Conservation (phyloP, 2,797 vertebrate genomes). For the Amphiprion clarkii region DNA sequence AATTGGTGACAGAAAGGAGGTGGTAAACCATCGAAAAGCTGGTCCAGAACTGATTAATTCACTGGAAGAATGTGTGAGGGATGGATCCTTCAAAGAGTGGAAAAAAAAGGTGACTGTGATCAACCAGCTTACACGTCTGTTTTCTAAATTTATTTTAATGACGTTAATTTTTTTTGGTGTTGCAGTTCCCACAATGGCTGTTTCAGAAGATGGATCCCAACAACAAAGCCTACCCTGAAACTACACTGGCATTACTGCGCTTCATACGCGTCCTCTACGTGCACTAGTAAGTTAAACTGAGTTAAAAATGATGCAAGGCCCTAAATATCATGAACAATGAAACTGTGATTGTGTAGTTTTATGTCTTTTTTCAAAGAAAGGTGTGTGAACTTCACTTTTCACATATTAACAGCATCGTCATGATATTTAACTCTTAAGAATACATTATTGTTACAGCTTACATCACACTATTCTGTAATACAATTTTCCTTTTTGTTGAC, state of each 20-base stretch:
- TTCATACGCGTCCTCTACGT: constrained; percentile 70
- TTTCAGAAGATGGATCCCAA: constrained; percentile 55
- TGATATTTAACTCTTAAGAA: too few species aligned
- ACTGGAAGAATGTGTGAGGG: constrained; percentile 32
- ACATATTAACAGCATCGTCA: too few species aligned
- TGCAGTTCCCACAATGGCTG: constrained; percentile 64
- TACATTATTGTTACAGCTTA: too few species aligned
- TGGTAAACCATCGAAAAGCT: constrained; percentile 32
- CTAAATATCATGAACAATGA: too few species aligned
- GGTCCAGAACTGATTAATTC: constrained; percentile 38
- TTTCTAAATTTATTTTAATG: background rate
- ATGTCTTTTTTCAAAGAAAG: too few species aligned
- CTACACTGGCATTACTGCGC: constrained; percentile 68
- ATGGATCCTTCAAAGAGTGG: constrained; percentile 65
- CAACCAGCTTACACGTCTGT: fast-evolving
- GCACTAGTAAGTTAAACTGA: constrained; percentile 66
- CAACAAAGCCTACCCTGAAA: constrained; percentile 57
- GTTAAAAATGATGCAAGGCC: too few species aligned
- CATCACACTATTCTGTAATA: background rate
- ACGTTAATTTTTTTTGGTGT: background rate
- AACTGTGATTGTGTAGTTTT: too few species aligned
- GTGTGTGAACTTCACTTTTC: too few species aligned
- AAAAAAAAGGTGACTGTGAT: constrained; percentile 58
- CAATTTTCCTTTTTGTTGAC: constrained; percentile 5
- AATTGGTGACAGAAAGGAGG: constrained; percentile 52